These are phyloP conservation scores for Volucella bombylans DNA, from an alignment of 2,888 invertebrate species.

Conservation along the genomic window DNA sequence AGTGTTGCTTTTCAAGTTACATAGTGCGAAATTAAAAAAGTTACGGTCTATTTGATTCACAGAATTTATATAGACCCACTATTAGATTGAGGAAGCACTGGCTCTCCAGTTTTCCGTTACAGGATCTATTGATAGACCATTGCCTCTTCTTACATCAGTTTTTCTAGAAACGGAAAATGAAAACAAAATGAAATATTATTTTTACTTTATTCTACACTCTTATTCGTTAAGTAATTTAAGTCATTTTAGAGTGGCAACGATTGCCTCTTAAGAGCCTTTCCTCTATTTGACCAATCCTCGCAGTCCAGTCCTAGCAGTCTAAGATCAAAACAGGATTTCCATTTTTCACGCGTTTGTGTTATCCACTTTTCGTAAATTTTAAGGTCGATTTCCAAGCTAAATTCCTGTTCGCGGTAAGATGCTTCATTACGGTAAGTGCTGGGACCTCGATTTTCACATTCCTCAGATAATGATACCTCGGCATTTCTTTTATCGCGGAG, in stretches of 20 bases:
- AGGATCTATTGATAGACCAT: too few species aligned
- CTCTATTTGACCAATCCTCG: background rate
- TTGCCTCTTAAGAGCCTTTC: constrained; percentile 38
- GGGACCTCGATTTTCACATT: background rate
- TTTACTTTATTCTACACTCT: background rate
- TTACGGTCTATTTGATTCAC: too few species aligned
- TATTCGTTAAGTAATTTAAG: constrained; percentile 9
- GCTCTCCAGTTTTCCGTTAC: too few species aligned
- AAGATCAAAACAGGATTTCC: constrained; percentile 35
- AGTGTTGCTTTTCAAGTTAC: too few species aligned
- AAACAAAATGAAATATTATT: too few species aligned
- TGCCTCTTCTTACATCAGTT: too few species aligned
- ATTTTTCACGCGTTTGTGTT: background rate
- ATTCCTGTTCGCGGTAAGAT: constrained; percentile 5
- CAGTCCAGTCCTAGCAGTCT: background rate
- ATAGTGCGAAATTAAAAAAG: too few species aligned
- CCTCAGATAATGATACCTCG: background rate
- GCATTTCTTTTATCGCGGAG: background rate
- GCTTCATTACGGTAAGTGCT: constrained; percentile 34
- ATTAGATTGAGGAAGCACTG: too few species aligned
- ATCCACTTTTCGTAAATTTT: background rate
- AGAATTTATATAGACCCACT: too few species aligned
- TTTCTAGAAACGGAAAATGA: too few species aligned
- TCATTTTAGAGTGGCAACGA: constrained; percentile 26
- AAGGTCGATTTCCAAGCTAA: background rate